Base-by-base conservation (phyloP, 2,888 invertebrate genomes). In the Apotomis betuletana region DNA sequence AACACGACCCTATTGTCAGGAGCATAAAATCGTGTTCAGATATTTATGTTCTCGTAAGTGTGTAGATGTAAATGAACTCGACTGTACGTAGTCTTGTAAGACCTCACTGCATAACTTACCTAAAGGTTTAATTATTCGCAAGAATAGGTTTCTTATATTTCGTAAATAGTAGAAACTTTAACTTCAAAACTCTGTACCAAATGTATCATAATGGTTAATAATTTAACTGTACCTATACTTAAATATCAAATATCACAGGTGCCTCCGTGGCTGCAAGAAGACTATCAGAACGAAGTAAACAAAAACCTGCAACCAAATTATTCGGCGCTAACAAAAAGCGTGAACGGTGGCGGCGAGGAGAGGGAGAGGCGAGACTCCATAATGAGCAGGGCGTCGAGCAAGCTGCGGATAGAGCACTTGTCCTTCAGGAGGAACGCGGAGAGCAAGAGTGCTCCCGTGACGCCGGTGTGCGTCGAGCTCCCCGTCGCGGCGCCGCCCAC, bases 241-340 rank as follows among this genome's bases (percentile, higher is more conserved):
- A 27, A 27, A 27, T 27, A 2, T 5, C 9, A 38, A n/a, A 44
- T 12, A 10, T 71, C 73, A 5, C 85, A 96, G 96, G 95, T 96
- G 72, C 96, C 97, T 15, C 95, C 96, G 64, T 96, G 96, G 96
- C 94, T 96, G 41, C 94, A 95, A 85, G 95, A 96, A 73, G 96
- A 96, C 85, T 93, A 92, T 78, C 91, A 92, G 71, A 88, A 85
- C 71, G 93, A 92, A 75, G 94, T 91, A 76, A 94, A 87, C 87
- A 94, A 90, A 82, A 94, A 91, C 85, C 87, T 87, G 41, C 92
- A 90, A 77, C 94, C 87, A 62, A 94, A 87, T 77, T 93, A 91
- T 86, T 89, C 85, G 64, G 94, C 88, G 76, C 86, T 90, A 70
- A 90, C 82, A 0, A 91, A 90, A 71, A 90, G 89, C 69, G 80